Conservation (phyloP, 2,797 vertebrate genomes). For the Chaetophractus vellerosus region DNA sequence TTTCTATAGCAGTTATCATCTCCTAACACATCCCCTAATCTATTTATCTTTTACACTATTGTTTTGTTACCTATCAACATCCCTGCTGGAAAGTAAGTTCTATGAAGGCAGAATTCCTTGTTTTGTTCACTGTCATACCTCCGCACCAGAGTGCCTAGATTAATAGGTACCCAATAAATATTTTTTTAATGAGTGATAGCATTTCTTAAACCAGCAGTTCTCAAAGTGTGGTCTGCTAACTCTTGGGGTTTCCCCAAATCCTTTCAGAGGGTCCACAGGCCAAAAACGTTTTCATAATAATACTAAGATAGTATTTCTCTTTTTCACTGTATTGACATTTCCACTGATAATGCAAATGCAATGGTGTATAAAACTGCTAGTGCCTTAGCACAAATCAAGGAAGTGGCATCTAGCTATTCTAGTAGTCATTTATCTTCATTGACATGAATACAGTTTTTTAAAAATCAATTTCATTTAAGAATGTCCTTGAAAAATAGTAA, state of each 20-base stretch:
- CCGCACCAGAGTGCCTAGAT: not conserved
- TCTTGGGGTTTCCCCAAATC: not conserved
- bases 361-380: not conserved
- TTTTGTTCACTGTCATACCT: not conserved
- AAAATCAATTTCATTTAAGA: not conserved
- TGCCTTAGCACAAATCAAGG: not conserved
- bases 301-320: not conserved
- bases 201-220: constrained; percentile 9
- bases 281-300: constrained; percentile 37
- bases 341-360: not conserved
- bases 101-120: not conserved
- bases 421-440: not conserved
- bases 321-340: not conserved
- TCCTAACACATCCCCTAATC: not conserved
- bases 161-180: not conserved
- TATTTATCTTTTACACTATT: not conserved
- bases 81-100: not conserved
- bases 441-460: not conserved
- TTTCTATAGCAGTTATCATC: constrained; percentile 10
- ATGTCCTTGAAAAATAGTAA: constrained; percentile 14
- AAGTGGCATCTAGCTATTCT: not conserved
- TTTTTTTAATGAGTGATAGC: constrained; percentile 8
- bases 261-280: not conserved
- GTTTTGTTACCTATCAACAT: not conserved
- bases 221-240: not conserved